phyloP scores from a whole-genome alignment of 2,113 vertebrate genomes.

The Solea solea region DNA sequence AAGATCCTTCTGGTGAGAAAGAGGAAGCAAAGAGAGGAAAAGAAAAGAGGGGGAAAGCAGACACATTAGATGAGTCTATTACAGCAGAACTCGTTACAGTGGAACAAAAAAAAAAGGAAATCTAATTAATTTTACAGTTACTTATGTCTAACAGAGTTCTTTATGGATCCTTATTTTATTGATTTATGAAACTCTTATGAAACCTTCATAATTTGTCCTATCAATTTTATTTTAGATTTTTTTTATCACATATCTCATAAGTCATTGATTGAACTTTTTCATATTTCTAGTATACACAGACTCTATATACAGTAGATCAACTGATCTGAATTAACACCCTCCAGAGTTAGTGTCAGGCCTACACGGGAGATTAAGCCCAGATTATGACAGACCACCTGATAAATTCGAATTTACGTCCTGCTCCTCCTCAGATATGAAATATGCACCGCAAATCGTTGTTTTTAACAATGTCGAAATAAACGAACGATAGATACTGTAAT shows the following conservation, averaged over 20 bases:
- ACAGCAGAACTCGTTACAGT: background rate
- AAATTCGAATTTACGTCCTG: too few species aligned
- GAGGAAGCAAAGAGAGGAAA: slow-evolving; percentile 17
- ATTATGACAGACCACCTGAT: too few species aligned
- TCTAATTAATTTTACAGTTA: slow-evolving; percentile 7
- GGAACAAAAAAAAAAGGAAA: background rate
- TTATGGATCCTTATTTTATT: too few species aligned
- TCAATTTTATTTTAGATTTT: background rate
- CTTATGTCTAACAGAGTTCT: background rate
- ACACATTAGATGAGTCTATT: slow-evolving; percentile 5
- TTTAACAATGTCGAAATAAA: too few species aligned
- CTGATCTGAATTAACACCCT: too few species aligned
- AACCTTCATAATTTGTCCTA: background rate
- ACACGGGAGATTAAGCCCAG: too few species aligned
- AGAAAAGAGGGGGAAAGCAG: slow-evolving; percentile 1
- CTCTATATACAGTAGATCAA: background rate
- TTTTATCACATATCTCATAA: background rate
- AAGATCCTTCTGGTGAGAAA: slow-evolving; percentile 75
- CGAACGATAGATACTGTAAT: too few species aligned
- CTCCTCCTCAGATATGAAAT: too few species aligned
- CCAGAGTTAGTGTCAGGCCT: too few species aligned
- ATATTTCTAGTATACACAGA: background rate
- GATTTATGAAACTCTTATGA: background rate
- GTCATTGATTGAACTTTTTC: background rate
- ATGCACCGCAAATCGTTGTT: too few species aligned